Base-by-base conservation (phyloP, 53 echinoderm and acorn worm genomes). In the Henricia sp. region DNA sequence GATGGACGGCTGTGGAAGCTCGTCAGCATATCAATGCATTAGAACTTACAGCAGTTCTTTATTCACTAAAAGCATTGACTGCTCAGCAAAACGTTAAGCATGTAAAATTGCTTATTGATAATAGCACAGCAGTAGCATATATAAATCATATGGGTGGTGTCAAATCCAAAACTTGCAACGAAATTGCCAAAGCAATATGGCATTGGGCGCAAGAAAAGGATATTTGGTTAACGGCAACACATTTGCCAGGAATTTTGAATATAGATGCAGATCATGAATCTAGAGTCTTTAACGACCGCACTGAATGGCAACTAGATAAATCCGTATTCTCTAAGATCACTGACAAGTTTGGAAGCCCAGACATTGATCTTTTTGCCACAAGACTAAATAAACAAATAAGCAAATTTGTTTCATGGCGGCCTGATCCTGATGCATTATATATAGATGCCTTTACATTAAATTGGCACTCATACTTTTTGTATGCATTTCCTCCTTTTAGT, bases 401-500 rank as follows among this genome's bases (percentile, higher is more conserved):
- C 11, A 51, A 67, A 28, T 91, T 88, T 56, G 46, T 91, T 24
- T 87, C 91, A 0, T 87, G 87, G 83, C 50, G 67, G 37, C 87
- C 87, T 6, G 91, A 91, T 75, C 87, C 91, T 6, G 83, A 74
- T 50, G 87, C 87, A 1, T 67, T 68, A 51, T 37, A 50, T 50
- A 56, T 74, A 13, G 91, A 87, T 87, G 87, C 87, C 23, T 91
- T 91, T 51, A 83, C 83, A 27, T 19, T 74, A 14, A 60, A 87
- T 35, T 87, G 91, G 91, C 52, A 73, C 21, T 52, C 26, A 25
- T 73, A 30, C 2, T 37, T 39, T 41, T 87, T 86, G 28, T 83
- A 87, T 67, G 91, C 91, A 10, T 87, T 91, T 51, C 91, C 87
- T 36, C 75, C 91, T 5, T 89, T 85, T 29, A 67, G 63, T 51